Base-by-base conservation (phyloP, 1,140 invertebrate species). In the Cylas formicarius region DNA sequence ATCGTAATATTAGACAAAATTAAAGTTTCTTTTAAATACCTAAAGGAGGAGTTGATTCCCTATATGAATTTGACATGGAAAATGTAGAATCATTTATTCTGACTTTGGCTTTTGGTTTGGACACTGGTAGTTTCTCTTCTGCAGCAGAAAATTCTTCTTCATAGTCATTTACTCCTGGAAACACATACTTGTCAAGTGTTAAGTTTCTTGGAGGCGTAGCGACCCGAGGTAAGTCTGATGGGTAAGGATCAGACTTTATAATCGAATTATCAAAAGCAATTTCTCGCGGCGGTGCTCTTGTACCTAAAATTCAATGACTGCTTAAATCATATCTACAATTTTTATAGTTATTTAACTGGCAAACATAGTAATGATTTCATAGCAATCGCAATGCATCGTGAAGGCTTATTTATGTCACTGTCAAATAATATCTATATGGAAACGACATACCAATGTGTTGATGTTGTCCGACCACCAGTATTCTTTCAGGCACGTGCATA, bases 401-500 rank as follows among this genome's bases (percentile, higher is more conserved):
- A 14, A 31, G 7, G 28, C 24, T 9, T 39, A 18, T 19, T 11
- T 17, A 9, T 2, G 18, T 26, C 37, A 26, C 2, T n/a, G 2
- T 22, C 11, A 37, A n/a, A n/a, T n/a, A n/a, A n/a, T 32, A 32
- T 14, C 18, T 2, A 2, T 32, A 10, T 21, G 6, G 26, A 24
- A 7, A n/a, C 1, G 11, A 45, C 41, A 61, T 60, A 75, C 73
- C 74, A 61, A 85, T 58, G 67, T 88, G 83, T 61, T 88, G 82
- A 57, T 90, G 85, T 63, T 89, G 81, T 11, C 86, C 89, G 53
- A 81, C 73, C 36, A 91, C 85, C 48, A 92, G 71, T 65, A 93
- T 92, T 58, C 87, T 73, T 53, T 91, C 88, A n/a, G 89, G 89
- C 19, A 93, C 88, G 60, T 81, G 80, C 89, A 92, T 93, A 49